phyloP scores from a whole-genome alignment of 2,113 vertebrate species.

The Nymphicus hollandicus region DNA sequence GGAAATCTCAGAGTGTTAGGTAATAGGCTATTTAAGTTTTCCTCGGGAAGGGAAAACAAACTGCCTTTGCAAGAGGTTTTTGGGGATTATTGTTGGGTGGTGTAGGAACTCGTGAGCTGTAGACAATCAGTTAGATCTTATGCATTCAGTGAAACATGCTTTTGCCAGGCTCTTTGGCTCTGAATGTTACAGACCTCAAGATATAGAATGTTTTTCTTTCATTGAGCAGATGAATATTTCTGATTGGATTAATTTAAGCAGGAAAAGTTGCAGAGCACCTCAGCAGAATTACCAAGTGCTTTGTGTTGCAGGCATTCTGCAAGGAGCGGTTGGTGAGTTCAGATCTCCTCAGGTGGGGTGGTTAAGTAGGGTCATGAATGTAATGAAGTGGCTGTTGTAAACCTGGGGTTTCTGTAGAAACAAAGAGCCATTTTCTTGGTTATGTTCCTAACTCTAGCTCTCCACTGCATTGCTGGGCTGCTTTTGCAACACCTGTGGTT shows the following conservation, averaged over 20 bases:
- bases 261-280: neutral
- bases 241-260: neutral
- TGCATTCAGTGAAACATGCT: neutral
- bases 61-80: neutral
- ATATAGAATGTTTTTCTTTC: neutral
- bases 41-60: neutral
- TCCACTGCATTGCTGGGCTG: neutral
- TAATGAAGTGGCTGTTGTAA: neutral
- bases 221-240: neutral
- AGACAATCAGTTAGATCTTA: neutral
- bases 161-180: neutral
- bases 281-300: neutral
- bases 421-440: neutral
- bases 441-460: neutral
- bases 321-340: neutral
- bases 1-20: neutral
- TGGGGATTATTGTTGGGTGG: neutral
- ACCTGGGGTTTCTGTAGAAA: neutral
- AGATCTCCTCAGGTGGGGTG: neutral
- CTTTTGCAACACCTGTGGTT: neutral
- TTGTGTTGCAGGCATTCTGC: neutral
- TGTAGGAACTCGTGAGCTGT: neutral
- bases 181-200: neutral
- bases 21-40: neutral
- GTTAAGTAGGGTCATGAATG: neutral